phyloP scores from a whole-genome alignment of 2,888 invertebrate species.

The Limnephilus lunatus region DNA sequence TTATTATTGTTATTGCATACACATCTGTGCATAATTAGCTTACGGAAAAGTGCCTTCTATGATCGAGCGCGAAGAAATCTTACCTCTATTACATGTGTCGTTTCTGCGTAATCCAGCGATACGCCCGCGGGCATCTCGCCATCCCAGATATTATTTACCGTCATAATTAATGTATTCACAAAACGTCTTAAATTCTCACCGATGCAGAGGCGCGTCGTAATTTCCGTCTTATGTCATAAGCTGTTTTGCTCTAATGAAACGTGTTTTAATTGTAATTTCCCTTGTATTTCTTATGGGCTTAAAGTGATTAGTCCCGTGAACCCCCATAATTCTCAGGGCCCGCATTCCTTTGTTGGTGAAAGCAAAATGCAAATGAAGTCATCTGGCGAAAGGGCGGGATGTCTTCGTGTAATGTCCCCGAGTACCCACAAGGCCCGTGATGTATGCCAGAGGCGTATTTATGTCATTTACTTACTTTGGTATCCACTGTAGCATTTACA shows the following conservation, averaged over 20 bases:
- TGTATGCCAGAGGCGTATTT: neutral
- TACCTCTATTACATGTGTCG: too few relatives aligned
- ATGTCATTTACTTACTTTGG: neutral
- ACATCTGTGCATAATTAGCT: too few relatives aligned
- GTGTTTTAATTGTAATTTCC: slow-evolving; percentile 33
- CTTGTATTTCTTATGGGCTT: slow-evolving; percentile 35
- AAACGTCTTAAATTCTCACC: too few relatives aligned
- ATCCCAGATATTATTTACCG: too few relatives aligned
- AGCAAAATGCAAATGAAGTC: slow-evolving; percentile 42
- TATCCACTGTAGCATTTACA: neutral
- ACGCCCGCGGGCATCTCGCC: too few relatives aligned
- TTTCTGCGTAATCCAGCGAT: too few relatives aligned
- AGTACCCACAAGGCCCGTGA: slow-evolving; percentile 14
- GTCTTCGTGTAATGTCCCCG: slow-evolving; percentile 24
- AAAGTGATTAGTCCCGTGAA: neutral
- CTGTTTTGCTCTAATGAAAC: slow-evolving; percentile 26
- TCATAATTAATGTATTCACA: too few relatives aligned
- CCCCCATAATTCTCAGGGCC: slow-evolving; percentile 27
- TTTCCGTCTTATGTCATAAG: neutral
- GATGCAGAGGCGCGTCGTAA: neutral
- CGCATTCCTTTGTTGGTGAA: slow-evolving; percentile 27
- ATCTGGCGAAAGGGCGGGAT: slow-evolving; percentile 11
- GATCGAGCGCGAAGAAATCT: too few relatives aligned
- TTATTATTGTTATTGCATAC: too few relatives aligned
- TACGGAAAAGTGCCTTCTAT: too few relatives aligned